Evolutionary conservation across 2,888 invertebrate species (phyloP).

Genomic region (Didymodactylos carnosus): DNA sequence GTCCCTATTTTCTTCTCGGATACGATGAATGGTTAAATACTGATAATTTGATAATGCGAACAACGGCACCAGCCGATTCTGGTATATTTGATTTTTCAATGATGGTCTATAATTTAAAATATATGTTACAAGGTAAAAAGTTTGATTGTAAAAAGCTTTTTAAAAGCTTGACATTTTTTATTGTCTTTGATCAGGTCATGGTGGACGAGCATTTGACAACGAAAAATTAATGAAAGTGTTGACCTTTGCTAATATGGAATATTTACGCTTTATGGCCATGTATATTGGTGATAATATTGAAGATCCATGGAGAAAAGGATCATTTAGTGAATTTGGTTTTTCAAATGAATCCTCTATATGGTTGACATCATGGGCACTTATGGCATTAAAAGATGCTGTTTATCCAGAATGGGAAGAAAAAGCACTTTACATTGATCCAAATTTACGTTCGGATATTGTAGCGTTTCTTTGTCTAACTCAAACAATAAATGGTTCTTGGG

Average conservation of each 20-base stretch:
- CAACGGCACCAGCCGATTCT: constrained; percentile 52
- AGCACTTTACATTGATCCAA: constrained; percentile 64
- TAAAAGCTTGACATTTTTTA: not conserved
- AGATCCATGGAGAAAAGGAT: constrained; percentile 36
- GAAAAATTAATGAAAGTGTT: not conserved
- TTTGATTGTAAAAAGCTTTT: not conserved
- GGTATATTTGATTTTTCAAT: constrained; percentile 89
- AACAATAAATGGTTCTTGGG: constrained; percentile 60
- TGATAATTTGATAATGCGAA: not conserved
- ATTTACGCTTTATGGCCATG: not conserved
- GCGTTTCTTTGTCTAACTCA: constrained; percentile 69
- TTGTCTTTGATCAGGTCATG: not conserved
- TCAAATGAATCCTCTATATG: constrained; percentile 28
- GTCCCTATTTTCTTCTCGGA: constrained; percentile 32
- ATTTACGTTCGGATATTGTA: constrained; percentile 61
- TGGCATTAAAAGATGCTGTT: constrained; percentile 68
- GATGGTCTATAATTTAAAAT: constrained; percentile 68
- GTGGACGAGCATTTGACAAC: not conserved
- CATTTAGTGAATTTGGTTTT: not conserved
- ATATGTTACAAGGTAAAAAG: constrained; percentile 49
- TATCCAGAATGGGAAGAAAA: constrained; percentile 91
- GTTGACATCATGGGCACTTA: constrained; percentile 72
- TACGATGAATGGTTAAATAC: not conserved
- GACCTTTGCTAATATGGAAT: not conserved
- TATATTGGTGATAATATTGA: not conserved